These are phyloP conservation scores for Psephotus haematonotus DNA, from an alignment of 2,113 vertebrate genomes.

Conservation along the genomic window DNA sequence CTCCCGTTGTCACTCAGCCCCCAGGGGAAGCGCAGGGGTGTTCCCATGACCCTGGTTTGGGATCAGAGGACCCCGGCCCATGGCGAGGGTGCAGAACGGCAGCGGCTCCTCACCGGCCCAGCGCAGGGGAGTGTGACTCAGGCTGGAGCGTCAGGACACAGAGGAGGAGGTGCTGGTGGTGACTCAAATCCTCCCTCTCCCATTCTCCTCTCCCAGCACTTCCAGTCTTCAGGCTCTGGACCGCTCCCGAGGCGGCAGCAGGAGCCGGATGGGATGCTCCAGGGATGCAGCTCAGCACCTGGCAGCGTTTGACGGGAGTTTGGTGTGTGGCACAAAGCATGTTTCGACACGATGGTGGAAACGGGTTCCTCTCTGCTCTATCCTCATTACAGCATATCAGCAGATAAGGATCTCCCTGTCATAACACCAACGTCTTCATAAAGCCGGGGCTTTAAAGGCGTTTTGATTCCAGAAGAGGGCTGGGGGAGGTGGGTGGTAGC, in stretches of 20 bases:
- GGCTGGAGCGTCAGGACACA: not conserved
- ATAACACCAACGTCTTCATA: not conserved
- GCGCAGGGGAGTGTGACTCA: not conserved
- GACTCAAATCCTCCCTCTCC: not conserved
- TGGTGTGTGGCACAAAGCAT: not conserved
- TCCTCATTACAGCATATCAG: not conserved
- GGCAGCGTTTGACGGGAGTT: not conserved
- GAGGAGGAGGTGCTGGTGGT: not conserved
- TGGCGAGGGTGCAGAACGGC: not conserved
- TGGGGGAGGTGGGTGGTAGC: not conserved
- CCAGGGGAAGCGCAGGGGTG: not conserved
- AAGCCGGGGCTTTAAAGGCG: not conserved
- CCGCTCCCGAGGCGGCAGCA: not conserved
- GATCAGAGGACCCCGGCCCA: not conserved
- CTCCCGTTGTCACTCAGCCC: not conserved
- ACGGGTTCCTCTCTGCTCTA: not conserved
- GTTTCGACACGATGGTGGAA: not conserved
- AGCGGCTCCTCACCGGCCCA: not conserved
- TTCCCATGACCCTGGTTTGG: not conserved
- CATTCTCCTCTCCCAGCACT: not conserved
- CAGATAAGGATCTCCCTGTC: conserved; percentile 40
- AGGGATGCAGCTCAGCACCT: not conserved
- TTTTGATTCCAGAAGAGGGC: not conserved
- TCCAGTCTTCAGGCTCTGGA: not conserved
- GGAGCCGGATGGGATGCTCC: not conserved